Evolutionary conservation across 2,113 vertebrate genomes (phyloP).

Genomic region (Trogon melanurus): DNA sequence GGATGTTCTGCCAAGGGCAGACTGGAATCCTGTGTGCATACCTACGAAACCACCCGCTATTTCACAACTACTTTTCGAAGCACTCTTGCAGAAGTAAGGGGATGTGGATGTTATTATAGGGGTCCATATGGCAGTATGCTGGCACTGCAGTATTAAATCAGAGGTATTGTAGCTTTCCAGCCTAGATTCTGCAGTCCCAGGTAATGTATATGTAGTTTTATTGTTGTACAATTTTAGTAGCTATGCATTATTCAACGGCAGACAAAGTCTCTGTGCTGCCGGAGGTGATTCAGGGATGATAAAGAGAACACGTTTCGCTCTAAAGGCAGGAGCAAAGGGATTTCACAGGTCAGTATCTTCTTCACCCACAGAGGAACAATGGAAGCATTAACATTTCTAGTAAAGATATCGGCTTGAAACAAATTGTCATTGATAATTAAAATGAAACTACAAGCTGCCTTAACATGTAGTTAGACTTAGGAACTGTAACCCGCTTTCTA

Average conservation of each 20-base stretch:
- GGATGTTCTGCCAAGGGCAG: slow-evolving; percentile 57
- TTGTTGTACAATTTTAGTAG: slow-evolving; percentile 29
- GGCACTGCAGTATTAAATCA: slow-evolving; percentile 29
- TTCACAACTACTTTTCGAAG: slow-evolving; percentile 16
- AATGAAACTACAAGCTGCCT: background rate
- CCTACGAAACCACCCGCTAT: slow-evolving; percentile 9
- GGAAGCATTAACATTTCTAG: background rate
- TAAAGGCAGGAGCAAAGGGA: background rate
- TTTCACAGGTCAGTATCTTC: background rate
- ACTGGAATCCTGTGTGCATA: background rate
- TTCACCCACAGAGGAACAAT: background rate
- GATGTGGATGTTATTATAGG: slow-evolving; percentile 11
- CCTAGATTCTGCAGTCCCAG: background rate
- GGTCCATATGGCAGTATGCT: slow-evolving; percentile 17
- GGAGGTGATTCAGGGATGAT: slow-evolving; percentile 25
- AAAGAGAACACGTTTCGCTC: background rate
- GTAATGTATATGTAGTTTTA: slow-evolving; percentile 36
- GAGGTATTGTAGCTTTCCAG: slow-evolving; percentile 22
- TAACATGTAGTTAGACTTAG: background rate
- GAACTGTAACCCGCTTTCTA: slow-evolving; percentile 4
- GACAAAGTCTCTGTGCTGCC: background rate
- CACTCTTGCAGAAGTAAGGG: slow-evolving; percentile 27
- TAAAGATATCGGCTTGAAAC: background rate
- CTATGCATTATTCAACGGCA: slow-evolving; percentile 38
- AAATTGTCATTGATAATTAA: slow-evolving; percentile 20